Conservation (phyloP, 1,140 invertebrate genomes). For the Patella vulgata region DNA sequence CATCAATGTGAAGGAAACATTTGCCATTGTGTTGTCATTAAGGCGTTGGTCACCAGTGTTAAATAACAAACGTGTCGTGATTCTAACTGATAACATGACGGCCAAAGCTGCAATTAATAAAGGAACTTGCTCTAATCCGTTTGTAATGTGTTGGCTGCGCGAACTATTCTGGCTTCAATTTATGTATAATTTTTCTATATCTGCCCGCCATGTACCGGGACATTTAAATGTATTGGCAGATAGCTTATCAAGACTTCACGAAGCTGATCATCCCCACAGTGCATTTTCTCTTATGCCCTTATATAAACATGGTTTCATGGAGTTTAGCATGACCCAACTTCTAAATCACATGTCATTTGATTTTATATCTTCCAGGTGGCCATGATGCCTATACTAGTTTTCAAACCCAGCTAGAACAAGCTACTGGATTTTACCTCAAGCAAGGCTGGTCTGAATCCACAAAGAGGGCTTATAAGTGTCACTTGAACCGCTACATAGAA, state of each 20-base stretch:
- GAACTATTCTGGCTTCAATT: constrained; percentile 11
- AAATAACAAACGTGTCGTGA: background rate
- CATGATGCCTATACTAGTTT: too few relatives aligned
- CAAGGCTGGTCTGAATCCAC: too few relatives aligned
- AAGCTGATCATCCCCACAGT: background rate
- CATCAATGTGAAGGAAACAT: constrained; percentile 16
- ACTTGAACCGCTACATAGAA: too few relatives aligned
- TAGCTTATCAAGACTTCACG: constrained; percentile 4
- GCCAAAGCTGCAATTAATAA: constrained; percentile 5
- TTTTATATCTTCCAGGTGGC: too few relatives aligned
- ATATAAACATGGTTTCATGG: too few relatives aligned
- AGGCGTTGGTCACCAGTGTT: background rate
- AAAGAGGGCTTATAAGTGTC: too few relatives aligned
- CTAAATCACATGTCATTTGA: too few relatives aligned
- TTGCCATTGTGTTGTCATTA: background rate
- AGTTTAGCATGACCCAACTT: too few relatives aligned
- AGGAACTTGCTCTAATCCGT: background rate
- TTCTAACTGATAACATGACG: constrained; percentile 13
- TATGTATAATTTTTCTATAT: constrained; percentile 6
- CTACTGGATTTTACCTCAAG: too few relatives aligned
- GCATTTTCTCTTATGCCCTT: too few relatives aligned
- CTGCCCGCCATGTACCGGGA: constrained; percentile 6
- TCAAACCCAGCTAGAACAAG: too few relatives aligned
- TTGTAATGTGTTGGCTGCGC: background rate
- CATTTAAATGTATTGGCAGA: constrained; percentile 10